Evolutionary conservation across 2,888 invertebrate species (phyloP).

Genomic region (Disparrhopalites patrizii): DNA sequence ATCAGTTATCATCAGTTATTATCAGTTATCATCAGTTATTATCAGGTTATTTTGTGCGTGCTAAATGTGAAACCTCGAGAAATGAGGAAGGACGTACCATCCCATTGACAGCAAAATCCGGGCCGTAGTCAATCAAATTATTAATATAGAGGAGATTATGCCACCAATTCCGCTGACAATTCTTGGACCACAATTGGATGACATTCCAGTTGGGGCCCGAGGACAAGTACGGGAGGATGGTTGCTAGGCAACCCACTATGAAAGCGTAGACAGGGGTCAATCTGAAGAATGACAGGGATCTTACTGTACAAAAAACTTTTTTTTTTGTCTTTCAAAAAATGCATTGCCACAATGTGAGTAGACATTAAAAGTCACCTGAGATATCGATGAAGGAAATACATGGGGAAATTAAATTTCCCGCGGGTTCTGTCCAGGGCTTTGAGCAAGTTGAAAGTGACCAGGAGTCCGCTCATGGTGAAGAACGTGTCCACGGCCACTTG

Average conservation of each 20-base stretch:
- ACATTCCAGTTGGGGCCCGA: conserved; percentile 52
- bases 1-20: no score
- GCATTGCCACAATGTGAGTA: no score
- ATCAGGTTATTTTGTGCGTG: background rate
- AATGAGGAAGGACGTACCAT: conserved; percentile 24
- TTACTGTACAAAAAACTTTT: background rate
- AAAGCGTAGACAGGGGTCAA: conserved; percentile 51
- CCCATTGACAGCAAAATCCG: conserved; percentile 28
- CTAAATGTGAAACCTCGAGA: background rate
- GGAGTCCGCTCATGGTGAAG: conserved; percentile 49
- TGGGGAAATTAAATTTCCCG: conserved; percentile 44
- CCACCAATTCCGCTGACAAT: conserved; percentile 48
- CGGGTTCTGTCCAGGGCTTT: conserved; percentile 43
- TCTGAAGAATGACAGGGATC: conserved; percentile 44
- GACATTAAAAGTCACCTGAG: conserved; percentile 40
- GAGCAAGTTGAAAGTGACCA: conserved; percentile 48
- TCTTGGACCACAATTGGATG: conserved; percentile 35
- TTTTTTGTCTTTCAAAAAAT: background rate
- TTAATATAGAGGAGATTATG: conserved; percentile 48
- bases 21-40: no score
- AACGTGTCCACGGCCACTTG: conserved; percentile 49
- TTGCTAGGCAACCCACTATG: conserved; percentile 50
- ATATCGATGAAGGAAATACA: conserved; percentile 47
- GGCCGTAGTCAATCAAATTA: conserved; percentile 42
- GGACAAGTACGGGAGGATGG: conserved; percentile 50